Conservation (phyloP, 1,140 invertebrate species). For the Sinella curviseta region DNA sequence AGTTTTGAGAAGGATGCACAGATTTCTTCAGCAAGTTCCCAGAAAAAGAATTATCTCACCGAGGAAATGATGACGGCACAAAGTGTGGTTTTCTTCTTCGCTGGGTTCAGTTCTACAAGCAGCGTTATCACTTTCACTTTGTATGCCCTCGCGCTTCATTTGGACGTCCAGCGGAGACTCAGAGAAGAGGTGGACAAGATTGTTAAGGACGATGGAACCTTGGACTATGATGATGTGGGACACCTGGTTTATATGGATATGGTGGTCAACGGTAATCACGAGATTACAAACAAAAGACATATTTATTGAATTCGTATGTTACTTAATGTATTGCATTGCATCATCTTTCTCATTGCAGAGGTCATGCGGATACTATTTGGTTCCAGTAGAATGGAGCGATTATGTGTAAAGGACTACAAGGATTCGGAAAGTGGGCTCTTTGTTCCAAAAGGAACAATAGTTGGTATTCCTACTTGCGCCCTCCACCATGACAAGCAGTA, state of each 20-base stretch:
- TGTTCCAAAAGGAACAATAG: conserved; percentile 59
- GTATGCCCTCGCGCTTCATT: conserved; percentile 67
- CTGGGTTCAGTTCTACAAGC: conserved; percentile 76
- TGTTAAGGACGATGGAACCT: neutral
- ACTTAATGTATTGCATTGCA: neutral
- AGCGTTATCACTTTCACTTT: conserved; percentile 66
- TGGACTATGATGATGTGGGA: conserved; percentile 42
- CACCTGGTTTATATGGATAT: conserved; percentile 59
- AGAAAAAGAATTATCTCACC: conserved; percentile 8
- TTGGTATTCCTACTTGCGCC: conserved; percentile 62
- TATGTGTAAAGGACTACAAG: neutral
- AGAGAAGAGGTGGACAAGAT: neutral
- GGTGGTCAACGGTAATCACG: conserved; percentile 53
- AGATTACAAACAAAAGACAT: too few species aligned
- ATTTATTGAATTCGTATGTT: too few species aligned
- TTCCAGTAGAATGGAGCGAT: neutral
- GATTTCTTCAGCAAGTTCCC: neutral
- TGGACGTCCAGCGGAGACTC: conserved; percentile 52
- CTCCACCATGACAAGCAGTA: conserved; percentile 65
- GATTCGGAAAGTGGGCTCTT: neutral
- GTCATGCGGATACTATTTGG: conserved; percentile 33
- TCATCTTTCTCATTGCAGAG: conserved; percentile 7
- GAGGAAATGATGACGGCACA: conserved; percentile 45
- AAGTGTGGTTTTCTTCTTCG: conserved; percentile 62
- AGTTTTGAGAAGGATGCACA: conserved; percentile 3